These are phyloP conservation scores for Rhombomys opimus DNA, from an alignment of 2,113 vertebrate species.

Conservation along the genomic window DNA sequence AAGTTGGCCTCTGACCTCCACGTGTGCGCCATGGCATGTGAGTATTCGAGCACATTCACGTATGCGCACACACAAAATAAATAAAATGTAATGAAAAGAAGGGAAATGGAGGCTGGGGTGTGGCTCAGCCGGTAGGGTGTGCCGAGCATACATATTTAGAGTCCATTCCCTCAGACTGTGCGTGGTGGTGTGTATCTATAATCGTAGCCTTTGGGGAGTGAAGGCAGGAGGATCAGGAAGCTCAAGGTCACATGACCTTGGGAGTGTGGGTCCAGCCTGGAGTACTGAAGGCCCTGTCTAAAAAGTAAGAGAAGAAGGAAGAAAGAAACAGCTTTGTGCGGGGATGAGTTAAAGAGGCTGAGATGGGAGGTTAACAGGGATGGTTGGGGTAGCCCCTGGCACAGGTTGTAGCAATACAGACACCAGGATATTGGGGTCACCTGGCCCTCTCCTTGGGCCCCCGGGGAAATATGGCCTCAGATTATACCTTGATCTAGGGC, in stretches of 20 bases:
- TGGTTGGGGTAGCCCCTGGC: not conserved
- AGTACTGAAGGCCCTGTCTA: not conserved
- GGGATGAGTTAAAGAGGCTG: not conserved
- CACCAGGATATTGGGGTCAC: not conserved
- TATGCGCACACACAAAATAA: not conserved
- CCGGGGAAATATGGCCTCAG: fast-evolving
- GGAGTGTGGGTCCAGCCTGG: not conserved
- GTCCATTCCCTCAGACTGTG: not conserved
- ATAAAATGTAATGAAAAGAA: not conserved
- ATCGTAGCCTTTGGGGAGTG: no score
- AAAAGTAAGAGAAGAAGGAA: not conserved
- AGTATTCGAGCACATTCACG: not conserved
- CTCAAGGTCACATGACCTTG: not conserved
- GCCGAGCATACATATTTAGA: not conserved
- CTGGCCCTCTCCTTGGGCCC: fast-evolving
- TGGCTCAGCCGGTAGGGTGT: not conserved
- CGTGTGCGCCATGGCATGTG: not conserved
- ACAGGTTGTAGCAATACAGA: fast-evolving
- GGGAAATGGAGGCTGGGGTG: not conserved
- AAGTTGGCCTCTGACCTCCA: not conserved
- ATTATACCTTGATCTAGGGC: not conserved
- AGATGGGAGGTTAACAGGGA: not conserved
- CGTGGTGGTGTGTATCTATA: not conserved
- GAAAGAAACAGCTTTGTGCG: not conserved
- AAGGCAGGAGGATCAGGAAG: not conserved